These are phyloP conservation scores for Nematopogon swammerdamellus DNA, from an alignment of 2,888 invertebrate species.

Conservation along the genomic window DNA sequence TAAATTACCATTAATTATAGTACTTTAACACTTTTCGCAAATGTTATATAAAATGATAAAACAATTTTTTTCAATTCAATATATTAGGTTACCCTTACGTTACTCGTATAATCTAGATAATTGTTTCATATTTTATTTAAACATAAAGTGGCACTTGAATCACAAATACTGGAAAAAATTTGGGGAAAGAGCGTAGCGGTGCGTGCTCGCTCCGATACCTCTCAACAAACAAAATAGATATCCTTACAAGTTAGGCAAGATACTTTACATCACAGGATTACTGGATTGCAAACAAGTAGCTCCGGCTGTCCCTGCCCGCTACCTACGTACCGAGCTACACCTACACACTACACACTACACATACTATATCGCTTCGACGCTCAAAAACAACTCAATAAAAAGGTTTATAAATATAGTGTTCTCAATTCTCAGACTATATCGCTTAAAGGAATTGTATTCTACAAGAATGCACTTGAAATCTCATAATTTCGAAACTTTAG, in stretches of 20 bases:
- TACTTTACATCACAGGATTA: constrained; percentile 48
- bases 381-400: constrained; percentile 11
- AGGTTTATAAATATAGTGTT: constrained; percentile 22
- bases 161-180: constrained; percentile 74
- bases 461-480: constrained; percentile 55
- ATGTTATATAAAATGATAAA: constrained; percentile 60
- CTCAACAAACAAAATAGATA: constrained; percentile 44
- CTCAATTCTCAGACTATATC: constrained; percentile 48
- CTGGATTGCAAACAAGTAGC: too few relatives aligned
- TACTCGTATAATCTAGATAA: constrained; percentile 60
- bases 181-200: constrained; percentile 55
- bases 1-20: constrained; percentile 55
- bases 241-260: constrained; percentile 48
- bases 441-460: constrained; percentile 50
- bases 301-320: neutral
- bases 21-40: constrained; percentile 56
- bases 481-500: constrained; percentile 45
- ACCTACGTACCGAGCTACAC: constrained; percentile 19
- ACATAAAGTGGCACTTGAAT: constrained; percentile 77
- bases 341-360: constrained; percentile 14
- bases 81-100: constrained; percentile 58
- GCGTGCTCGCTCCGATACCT: constrained; percentile 32
- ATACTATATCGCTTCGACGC: neutral
- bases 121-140: constrained; percentile 64
- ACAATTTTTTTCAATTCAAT: constrained; percentile 56